phyloP scores from a whole-genome alignment of 92 coral and sea anemone genomes.

The Porites divaricata region DNA sequence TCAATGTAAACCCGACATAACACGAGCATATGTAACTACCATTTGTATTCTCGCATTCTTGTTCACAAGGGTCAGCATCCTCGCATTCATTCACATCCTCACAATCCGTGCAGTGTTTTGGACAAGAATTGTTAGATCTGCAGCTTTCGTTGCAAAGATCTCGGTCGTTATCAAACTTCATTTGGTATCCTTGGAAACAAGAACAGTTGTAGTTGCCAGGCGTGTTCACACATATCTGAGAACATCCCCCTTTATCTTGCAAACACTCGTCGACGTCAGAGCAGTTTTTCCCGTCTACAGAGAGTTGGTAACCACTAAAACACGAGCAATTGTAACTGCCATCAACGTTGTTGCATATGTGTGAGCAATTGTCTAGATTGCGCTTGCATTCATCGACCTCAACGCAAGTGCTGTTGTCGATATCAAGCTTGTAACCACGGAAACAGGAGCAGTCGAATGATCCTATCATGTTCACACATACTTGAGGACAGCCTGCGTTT shows the following conservation, averaged over 20 bases:
- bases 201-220: conserved; percentile 55
- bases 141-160: conserved; percentile 26
- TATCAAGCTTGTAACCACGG: conserved; percentile 57
- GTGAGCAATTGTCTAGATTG: conserved; percentile 50
- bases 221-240: conserved; percentile 61
- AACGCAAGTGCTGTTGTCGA: conserved; percentile 53
- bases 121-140: conserved; percentile 45
- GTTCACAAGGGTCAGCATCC: conserved; percentile 36
- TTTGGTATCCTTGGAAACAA: conserved; percentile 49
- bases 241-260: conserved; percentile 40
- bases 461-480: conserved; percentile 58
- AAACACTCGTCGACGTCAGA: conserved; percentile 64
- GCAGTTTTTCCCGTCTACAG: conserved; percentile 46
- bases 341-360: conserved; percentile 45
- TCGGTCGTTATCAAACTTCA: conserved; percentile 19
- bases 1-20: conserved; percentile 42
- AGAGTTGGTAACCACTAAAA: conserved; percentile 53
- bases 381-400: conserved; percentile 61
- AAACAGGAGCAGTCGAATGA: conserved; percentile 65
- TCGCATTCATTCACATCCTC: conserved; percentile 63
- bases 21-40: conserved; percentile 67
- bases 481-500: conserved; percentile 46
- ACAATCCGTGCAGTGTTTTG: conserved; percentile 35
- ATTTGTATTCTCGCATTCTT: conserved; percentile 49
- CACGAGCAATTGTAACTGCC: conserved; percentile 69